Base-by-base conservation (phyloP, 2,888 invertebrate species). In the Pristionchus arcanus region DNA sequence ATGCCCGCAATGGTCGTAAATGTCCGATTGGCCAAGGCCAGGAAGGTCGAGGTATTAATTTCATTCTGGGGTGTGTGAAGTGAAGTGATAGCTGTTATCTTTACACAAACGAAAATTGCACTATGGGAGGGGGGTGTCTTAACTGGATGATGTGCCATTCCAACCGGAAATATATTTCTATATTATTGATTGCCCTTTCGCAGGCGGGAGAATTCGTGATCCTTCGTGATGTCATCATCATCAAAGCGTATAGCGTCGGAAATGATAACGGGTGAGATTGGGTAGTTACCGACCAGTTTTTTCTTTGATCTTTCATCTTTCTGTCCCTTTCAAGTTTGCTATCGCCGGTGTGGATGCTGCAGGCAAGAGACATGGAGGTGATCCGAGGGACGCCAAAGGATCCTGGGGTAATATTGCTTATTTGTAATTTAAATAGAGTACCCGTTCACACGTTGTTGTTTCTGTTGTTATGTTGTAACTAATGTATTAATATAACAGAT, bases 341-440 rank as follows among this genome's bases (percentile, higher is more conserved):
- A 4, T 68, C 68, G 13, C n/a, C n/a, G 4, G 68, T 68, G n/a
- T 68, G 68, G 68, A 68, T 68, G 68, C 68, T 68, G 68, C 68
- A 68, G 31, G 68, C 68, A 15, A 68, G 68, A 68, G 68, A 68
- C 68, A 28, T 68, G 28, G 68, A 68, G 11, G 68, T 68, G 68
- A 31, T 68, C 4, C 4, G 31, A 28, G 68, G 15, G n/a, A 4
- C 9, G n/a, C 5, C 28, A 9, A 31, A 68, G 28, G 68, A 31
- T 68, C 31, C 28, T 28, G 68, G 28, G 68, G 68, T 63, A 63
- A 53, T 53, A 53, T 11, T 53, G 7, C 7, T 11, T 53, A 53
- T 53, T 53, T 53, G 49, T 53, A 19, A 59, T 59, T 59, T n/a
- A n/a, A n/a, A n/a, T n/a, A n/a, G n/a, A n/a, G n/a, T n/a, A n/a